Evolutionary conservation across 2,797 vertebrate species (phyloP).

Genomic region (Emydoidea blandingii): DNA sequence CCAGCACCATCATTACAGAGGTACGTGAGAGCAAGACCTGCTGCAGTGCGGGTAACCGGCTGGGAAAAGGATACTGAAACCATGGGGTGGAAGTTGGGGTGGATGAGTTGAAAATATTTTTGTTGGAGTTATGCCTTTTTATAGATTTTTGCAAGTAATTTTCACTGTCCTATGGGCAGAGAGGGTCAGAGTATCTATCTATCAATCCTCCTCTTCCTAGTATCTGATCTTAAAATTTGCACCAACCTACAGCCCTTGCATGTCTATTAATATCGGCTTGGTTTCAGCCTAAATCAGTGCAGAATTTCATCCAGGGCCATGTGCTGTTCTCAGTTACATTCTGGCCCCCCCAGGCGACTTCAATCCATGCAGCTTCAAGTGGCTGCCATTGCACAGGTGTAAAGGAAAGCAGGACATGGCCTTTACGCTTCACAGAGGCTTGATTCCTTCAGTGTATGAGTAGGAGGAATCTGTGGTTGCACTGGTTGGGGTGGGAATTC

Average conservation of each 20-base stretch:
- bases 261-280: background rate
- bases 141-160: background rate
- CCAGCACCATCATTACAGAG: conserved; percentile 83
- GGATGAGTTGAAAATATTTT: background rate
- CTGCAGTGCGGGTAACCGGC: too few species aligned
- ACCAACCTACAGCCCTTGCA: background rate
- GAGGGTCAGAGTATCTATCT: too few species aligned
- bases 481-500: background rate
- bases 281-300: too few species aligned
- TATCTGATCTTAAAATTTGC: background rate
- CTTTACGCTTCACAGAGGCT: background rate
- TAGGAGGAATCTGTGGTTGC: background rate
- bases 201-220: background rate
- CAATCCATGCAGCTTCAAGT: too few species aligned
- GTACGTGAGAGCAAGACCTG: conserved; percentile 59
- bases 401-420: background rate
- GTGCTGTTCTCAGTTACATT: too few species aligned
- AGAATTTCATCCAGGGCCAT: too few species aligned
- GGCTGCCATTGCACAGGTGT: too few species aligned
- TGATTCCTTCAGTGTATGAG: background rate
- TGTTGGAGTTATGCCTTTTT: background rate
- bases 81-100: background rate
- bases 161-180: background rate
- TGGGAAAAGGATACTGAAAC: background rate
- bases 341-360: too few species aligned